A percentile compares a stretch with the other conserved stretches of the same genome.
phyloP scores from a whole-genome alignment of 1,140 invertebrate species.

The Eumaeus atala region DNA sequence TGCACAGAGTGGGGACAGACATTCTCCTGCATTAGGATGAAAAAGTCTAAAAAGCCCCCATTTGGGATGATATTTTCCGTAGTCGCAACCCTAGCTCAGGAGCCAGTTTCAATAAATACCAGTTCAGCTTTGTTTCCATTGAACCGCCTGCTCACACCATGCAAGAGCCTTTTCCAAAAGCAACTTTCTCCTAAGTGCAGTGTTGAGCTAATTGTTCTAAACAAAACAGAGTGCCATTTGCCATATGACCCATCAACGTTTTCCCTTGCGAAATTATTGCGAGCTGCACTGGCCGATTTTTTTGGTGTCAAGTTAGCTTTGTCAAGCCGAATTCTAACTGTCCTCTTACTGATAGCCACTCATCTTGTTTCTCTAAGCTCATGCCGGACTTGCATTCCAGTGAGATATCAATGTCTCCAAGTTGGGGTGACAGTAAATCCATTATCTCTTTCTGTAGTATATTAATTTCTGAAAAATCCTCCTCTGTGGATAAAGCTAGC shows the following conservation, averaged over 20 bases:
- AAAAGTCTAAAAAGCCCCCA: constrained; percentile 3
- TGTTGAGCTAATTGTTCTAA: not conserved
- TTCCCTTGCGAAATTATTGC: not conserved
- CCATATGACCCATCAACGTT: not conserved
- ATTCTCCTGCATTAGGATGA: constrained; percentile 23
- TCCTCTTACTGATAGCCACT: constrained; percentile 10
- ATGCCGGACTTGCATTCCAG: too few species aligned
- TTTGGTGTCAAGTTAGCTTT: constrained; percentile 9
- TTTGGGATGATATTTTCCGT: not conserved
- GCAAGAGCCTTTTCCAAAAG: too few species aligned
- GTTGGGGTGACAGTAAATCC: too few species aligned
- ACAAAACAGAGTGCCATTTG: not conserved
- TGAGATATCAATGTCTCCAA: too few species aligned
- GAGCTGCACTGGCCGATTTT: not conserved
- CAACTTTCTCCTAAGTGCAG: too few species aligned
- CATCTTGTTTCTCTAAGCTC: too few species aligned
- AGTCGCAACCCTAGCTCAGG: constrained; percentile 10
- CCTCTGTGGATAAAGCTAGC: too few species aligned
- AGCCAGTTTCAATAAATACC: constrained; percentile 21
- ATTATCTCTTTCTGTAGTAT: too few species aligned
- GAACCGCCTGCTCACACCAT: not conserved
- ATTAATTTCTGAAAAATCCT: too few species aligned
- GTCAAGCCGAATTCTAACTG: constrained; percentile 1
- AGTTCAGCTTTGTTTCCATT: constrained; percentile 20
- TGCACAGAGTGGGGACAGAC: not conserved